A percentile compares a stretch with the other conserved stretches of the same genome.
Evolutionary conservation across 2,113 vertebrate genomes (phyloP).

Genomic region (Gobiocypris rarus): DNA sequence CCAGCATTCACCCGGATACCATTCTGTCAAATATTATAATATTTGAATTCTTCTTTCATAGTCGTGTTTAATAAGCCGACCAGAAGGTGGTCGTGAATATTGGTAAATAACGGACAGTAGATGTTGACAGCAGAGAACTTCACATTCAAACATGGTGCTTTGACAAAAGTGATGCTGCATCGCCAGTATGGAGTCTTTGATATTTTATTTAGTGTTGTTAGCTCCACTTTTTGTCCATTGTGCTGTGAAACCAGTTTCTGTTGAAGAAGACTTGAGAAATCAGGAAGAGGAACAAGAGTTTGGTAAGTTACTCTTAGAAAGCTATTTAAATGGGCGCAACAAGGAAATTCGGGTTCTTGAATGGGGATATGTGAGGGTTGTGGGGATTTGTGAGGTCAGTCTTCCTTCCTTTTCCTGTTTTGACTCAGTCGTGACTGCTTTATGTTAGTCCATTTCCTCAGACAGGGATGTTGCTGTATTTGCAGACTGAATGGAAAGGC

Average conservation of each 20-base stretch:
- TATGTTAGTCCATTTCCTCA: background rate
- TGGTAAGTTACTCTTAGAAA: constrained; percentile 59
- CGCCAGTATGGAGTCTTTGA: constrained; percentile 37
- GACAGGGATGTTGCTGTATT: background rate
- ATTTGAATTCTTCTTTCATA: background rate
- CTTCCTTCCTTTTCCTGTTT: constrained; percentile 37
- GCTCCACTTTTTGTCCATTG: constrained; percentile 62
- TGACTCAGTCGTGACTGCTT: background rate
- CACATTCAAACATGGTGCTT: background rate
- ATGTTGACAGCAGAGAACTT: constrained; percentile 20
- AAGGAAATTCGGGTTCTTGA: background rate
- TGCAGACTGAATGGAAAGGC: background rate
- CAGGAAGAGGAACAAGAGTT: constrained; percentile 62
- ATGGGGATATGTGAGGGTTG: background rate
- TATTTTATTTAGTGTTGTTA: constrained; percentile 35
- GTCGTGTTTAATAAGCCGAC: background rate
- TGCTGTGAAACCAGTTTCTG: constrained; percentile 56
- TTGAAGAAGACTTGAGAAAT: constrained; percentile 27
- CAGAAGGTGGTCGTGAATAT: background rate
- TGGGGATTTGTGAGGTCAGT: background rate
- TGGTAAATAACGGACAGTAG: background rate
- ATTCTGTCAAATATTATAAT: background rate
- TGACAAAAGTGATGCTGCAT: constrained; percentile 18
- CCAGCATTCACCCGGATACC: background rate
- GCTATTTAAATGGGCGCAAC: background rate